A percentile compares a stretch with the other conserved stretches of the same genome.
Evolutionary conservation across 2,888 invertebrate species (phyloP).

Genomic region (Buathra laborator): DNA sequence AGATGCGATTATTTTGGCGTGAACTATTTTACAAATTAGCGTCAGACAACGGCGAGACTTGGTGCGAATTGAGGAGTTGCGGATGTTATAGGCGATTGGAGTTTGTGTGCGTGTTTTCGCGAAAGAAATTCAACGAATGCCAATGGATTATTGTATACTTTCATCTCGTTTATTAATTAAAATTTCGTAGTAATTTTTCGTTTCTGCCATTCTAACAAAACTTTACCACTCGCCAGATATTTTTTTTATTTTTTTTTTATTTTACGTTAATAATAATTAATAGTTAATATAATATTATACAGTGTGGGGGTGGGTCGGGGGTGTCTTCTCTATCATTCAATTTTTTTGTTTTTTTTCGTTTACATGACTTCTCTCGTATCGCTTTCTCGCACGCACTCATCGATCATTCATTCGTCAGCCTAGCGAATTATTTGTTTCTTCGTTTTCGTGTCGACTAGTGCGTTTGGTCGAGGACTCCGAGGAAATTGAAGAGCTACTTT

Average conservation of each 20-base stretch:
- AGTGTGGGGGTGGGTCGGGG: slow-evolving; percentile 75
- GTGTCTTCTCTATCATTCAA: slow-evolving; percentile 62
- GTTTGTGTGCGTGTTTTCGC: slow-evolving; percentile 17
- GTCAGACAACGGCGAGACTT: not conserved
- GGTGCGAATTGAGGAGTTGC: not conserved
- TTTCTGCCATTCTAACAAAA: slow-evolving; percentile 85
- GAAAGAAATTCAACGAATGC: slow-evolving; percentile 72
- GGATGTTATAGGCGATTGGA: slow-evolving; percentile 16
- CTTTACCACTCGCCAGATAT: slow-evolving; percentile 81
- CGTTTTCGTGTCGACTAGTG: slow-evolving; percentile 61
- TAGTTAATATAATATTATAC: slow-evolving; percentile 84
- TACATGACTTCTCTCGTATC: slow-evolving; percentile 54
- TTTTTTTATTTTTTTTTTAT: slow-evolving; percentile 69
- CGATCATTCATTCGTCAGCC: slow-evolving; percentile 51
- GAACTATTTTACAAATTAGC: slow-evolving; percentile 10
- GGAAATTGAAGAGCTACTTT: slow-evolving; percentile 67
- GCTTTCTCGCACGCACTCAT: slow-evolving; percentile 40
- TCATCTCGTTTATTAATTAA: slow-evolving; percentile 85
- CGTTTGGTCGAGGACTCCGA: slow-evolving; percentile 60
- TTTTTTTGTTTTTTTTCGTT: slow-evolving; percentile 61
- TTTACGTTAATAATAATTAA: slow-evolving; percentile 84
- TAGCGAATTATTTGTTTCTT: slow-evolving; percentile 40
- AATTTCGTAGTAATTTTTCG: slow-evolving; percentile 85
- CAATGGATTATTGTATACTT: slow-evolving; percentile 83
- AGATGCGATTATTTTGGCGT: not conserved